Base-by-base conservation (phyloP, 2,113 vertebrate genomes). In the Lamprotornis superbus region DNA sequence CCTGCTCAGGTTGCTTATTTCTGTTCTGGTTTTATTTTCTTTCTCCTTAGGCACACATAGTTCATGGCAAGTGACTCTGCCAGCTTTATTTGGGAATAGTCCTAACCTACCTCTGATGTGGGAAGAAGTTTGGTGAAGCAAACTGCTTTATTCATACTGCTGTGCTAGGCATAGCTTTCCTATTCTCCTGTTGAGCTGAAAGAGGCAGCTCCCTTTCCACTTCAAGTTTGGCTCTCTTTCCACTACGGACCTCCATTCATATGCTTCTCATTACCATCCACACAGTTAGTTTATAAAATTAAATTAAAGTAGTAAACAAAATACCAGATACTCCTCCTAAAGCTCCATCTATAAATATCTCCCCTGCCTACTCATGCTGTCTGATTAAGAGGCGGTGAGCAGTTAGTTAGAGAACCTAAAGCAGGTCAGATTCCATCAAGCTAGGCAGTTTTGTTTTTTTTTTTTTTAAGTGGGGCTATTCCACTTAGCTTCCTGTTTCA, bases 261-360 rank as follows among this genome's bases (percentile, higher is more conserved):
- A 69, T 94, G 82, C 70, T 95, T 91, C 91, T 89, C 3, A 7
- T 93, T 95, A 90, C 93, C 63, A 74, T 83, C 78, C 14, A 8
- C 78, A 88, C 39, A n/a, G 68, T 85, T 94, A 40, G 18, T 95
- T 96, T 95, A 81, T 95, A 90, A 96, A 97, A 96, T 90, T 94
- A 95, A 97, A 96, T 96, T 94, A 86, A 96, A 97, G 92, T 93
- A 94, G 95, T 97, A 95, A 96, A 95, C 93, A 95, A 91, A 96
- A 95, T 95, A 86, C 85, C 83, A 96, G 86, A 78, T 97, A 90
- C 76, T 92, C 76, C 52, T 90, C 64, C 86, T 94, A 92, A 93
- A 94, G 73, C 94, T 94, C 77, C 13, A 28, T 81, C 91, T 95
- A 89, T 95, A 93, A 96, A 95, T 96, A 93, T 82, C 91, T 93